Conservation (phyloP, 2,113 vertebrate species). For the Saguinus midas region DNA sequence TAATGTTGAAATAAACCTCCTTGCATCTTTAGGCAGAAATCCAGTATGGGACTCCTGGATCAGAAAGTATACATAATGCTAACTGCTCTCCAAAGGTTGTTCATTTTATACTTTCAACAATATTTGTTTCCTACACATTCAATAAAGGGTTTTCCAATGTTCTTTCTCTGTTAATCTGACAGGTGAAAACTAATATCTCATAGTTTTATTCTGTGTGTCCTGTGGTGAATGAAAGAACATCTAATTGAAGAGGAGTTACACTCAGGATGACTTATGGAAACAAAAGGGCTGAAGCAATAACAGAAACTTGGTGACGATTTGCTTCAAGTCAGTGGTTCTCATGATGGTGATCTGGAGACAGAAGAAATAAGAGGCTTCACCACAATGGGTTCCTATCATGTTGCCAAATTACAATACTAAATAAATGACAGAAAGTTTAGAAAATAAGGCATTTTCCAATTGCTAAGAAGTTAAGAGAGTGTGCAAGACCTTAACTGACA, state of each 20-base stretch:
- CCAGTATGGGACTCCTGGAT: background rate
- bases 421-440: background rate
- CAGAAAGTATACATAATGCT: background rate
- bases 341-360: background rate
- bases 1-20: background rate
- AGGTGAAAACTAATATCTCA: background rate
- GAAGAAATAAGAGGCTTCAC: background rate
- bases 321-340: background rate
- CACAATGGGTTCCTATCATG: background rate
- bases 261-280: background rate
- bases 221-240: background rate
- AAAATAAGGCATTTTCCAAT: background rate
- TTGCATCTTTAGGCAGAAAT: background rate
- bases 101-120: background rate
- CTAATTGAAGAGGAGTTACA: background rate
- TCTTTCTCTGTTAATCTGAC: background rate
- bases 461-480: accelerated
- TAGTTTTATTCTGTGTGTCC: background rate
- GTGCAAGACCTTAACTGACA: background rate
- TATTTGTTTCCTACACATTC: background rate
- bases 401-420: background rate
- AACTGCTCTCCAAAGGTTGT: background rate
- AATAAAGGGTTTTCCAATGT: background rate
- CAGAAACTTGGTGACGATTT: background rate
- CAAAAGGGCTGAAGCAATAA: background rate